Conservation (phyloP, 2,888 invertebrate species). For the Tipula lateralis region DNA sequence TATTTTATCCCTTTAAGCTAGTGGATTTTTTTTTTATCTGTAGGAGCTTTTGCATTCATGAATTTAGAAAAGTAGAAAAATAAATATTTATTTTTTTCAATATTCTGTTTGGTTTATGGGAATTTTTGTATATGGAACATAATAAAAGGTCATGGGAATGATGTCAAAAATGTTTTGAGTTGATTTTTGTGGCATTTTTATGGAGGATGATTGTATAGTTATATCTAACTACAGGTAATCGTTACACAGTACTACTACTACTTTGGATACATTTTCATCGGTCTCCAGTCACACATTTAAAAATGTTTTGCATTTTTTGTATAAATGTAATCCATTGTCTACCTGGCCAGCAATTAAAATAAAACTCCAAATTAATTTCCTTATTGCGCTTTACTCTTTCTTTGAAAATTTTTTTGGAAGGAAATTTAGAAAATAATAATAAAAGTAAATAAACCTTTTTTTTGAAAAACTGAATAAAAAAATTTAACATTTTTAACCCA, state of each 20-base stretch:
- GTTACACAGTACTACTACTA: background rate
- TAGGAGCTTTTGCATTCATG: conserved; percentile 7
- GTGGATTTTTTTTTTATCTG: conserved; percentile 25
- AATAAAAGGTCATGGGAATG: background rate
- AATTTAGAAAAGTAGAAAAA: conserved; percentile 27
- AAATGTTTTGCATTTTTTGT: background rate
- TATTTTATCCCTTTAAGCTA: conserved; percentile 29
- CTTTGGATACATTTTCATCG: background rate
- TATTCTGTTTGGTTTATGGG: conserved; percentile 14
- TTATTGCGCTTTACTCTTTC: background rate
- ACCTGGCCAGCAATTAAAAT: background rate
- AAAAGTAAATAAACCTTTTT: conserved; percentile 19
- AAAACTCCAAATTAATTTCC: background rate
- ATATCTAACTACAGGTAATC: background rate
- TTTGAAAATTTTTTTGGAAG: background rate
- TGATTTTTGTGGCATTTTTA: background rate
- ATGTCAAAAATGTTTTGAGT: background rate
- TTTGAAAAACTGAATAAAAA: background rate
- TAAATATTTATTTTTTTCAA: conserved; percentile 6
- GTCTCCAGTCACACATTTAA: background rate
- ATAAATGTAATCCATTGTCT: background rate
- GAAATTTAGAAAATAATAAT: background rate
- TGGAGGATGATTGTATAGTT: background rate
- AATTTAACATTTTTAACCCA: conserved; percentile 1
- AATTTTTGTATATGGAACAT: background rate